Percentiles rank a stretch among this genome's conserved stretches.
These are phyloP conservation scores for Nephotettix cincticeps DNA, from an alignment of 1,140 invertebrate species.

Conservation along the genomic window DNA sequence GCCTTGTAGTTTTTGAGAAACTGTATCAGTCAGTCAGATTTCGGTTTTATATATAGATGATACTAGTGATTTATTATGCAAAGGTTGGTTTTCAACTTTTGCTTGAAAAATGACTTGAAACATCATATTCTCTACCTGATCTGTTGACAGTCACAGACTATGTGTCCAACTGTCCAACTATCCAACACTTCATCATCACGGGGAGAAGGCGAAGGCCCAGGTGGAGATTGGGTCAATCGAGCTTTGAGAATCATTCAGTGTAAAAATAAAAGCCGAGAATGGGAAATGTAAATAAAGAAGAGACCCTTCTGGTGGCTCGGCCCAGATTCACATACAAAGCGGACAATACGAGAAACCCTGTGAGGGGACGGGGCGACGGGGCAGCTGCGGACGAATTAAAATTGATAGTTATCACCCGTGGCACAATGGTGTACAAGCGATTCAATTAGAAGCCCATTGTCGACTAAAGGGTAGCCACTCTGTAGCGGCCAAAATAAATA, in stretches of 20 bases:
- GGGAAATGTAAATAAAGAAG: conserved; percentile 10
- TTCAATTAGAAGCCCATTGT: conserved; percentile 2
- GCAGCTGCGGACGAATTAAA: neutral
- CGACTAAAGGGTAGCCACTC: neutral
- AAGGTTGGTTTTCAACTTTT: too few relatives aligned
- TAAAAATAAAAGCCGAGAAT: conserved; percentile 10
- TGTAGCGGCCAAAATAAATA: neutral
- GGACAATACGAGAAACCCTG: neutral
- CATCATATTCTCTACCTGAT: too few relatives aligned
- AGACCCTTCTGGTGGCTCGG: neutral
- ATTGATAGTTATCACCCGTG: neutral
- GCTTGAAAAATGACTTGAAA: too few relatives aligned
- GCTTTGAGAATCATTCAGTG: neutral
- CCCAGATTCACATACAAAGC: neutral
- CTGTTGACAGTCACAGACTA: too few relatives aligned
- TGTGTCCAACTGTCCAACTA: too few relatives aligned
- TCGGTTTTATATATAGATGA: too few relatives aligned
- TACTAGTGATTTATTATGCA: too few relatives aligned
- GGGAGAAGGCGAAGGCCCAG: too few relatives aligned
- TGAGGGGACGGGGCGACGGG: neutral
- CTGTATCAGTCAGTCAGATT: too few relatives aligned
- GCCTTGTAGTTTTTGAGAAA: too few relatives aligned
- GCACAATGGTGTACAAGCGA: neutral
- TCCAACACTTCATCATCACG: too few relatives aligned
- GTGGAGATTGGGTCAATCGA: neutral